Evolutionary conservation across 2,888 invertebrate genomes (phyloP).

Genomic region (Empis stercorea): DNA sequence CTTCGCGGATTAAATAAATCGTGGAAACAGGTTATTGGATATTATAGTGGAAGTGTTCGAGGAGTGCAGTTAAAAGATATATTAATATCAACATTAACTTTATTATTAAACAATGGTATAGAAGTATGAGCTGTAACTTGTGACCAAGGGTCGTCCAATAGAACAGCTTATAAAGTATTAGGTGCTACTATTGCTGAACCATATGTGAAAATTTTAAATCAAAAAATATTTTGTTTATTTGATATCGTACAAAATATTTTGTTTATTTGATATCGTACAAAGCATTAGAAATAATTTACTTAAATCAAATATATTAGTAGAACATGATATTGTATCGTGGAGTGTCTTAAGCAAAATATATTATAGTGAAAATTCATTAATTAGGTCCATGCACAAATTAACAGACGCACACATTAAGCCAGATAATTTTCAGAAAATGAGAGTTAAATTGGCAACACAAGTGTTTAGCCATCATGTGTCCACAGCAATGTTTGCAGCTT

Average conservation of each 20-base stretch:
- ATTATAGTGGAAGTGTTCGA: background rate
- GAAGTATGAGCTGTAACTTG: background rate
- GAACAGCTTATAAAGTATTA: background rate
- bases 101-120: constrained; percentile 1
- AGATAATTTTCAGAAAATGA: constrained; percentile 12
- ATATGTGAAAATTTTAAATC: too few species aligned
- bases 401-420: constrained; percentile 10
- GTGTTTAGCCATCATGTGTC: constrained; percentile 7
- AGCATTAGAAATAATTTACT: too few species aligned
- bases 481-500: background rate
- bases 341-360: too few species aligned
- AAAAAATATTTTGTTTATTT: background rate
- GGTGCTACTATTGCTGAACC: background rate
- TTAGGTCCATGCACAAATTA: constrained; percentile 1
- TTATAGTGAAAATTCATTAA: background rate
- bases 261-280: too few species aligned
- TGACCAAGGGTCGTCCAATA: constrained; percentile 1
- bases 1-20: background rate
- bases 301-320: too few species aligned
- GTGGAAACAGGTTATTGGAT: constrained; percentile 1
- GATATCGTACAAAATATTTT: background rate
- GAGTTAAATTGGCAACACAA: constrained; percentile 11
- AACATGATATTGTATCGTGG: too few species aligned
- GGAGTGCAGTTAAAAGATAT: background rate
- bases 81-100: background rate